Base-by-base conservation (phyloP, 2,888 invertebrate species). In the Cremastobaeus sp. region DNA sequence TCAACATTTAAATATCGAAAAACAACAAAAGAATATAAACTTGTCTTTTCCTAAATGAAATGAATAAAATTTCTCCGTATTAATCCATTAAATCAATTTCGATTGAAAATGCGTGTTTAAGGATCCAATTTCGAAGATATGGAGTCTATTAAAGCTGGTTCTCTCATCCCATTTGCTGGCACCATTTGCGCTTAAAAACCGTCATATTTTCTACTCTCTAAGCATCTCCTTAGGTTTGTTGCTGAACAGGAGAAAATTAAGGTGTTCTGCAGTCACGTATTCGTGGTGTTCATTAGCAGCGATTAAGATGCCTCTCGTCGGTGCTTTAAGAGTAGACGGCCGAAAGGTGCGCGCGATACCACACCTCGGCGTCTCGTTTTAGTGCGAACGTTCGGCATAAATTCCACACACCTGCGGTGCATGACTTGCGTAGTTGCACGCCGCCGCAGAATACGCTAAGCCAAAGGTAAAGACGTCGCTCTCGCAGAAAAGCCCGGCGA, bases 241-340 rank as follows among this genome's bases (percentile, higher is more conserved):
- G 21, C 12, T 30, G 21, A 11, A 6, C 21, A 5, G 35, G 28
- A 74, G 76, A 75, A 73, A 77, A 76, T 57, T 59, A 75, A 76
- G 72, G 55, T 17, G 72, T 52, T 74, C 72, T 64, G 68, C 50
- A 70, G 74, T 74, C 75, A 65, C 73, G 77, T 65, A 66, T 47
- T 35, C 64, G 79, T 78, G 79, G 72, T 77, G 81, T 85, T 85
- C 83, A 82, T 85, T 84, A 83, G 80, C 81, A 76, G 62, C 79
- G 79, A 84, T 85, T 83, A 82, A 82, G 82, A 81, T 81, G 83
- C 81, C 79, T 81, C 80, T 54, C 74, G 74, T 68, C 73, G 68
- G 68, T 41, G 59, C 64, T 62, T 69, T 57, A 74, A 57, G 54
- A 62, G 68, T 55, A 35, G 68, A 62, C 55, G 68, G 15, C 55